Percentiles rank a stretch among this genome's conserved stretches.
These are phyloP conservation scores for Gila orcuttii DNA, from an alignment of 2,113 vertebrate genomes.

Conservation along the genomic window DNA sequence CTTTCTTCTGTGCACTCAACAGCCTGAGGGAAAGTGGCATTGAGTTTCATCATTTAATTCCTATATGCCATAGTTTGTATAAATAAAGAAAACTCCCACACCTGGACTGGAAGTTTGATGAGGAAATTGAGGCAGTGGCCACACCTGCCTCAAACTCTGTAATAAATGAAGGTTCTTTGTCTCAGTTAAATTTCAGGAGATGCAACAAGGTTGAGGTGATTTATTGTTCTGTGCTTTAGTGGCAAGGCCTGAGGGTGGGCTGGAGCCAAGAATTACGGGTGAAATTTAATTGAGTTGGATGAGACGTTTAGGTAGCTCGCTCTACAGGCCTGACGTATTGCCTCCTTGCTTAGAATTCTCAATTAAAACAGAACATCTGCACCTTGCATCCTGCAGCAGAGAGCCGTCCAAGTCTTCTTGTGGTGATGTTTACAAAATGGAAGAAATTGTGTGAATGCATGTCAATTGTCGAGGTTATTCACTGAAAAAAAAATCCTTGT, in stretches of 20 bases:
- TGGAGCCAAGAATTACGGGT: constrained; percentile 57
- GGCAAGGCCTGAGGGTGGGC: constrained; percentile 24
- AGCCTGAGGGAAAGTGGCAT: constrained; percentile 20
- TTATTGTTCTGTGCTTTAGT: constrained; percentile 58
- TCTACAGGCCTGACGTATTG: constrained; percentile 46
- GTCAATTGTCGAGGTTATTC: neutral
- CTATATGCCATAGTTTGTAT: neutral
- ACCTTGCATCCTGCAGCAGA: neutral
- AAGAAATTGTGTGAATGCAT: neutral
- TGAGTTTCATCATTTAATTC: neutral
- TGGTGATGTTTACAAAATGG: constrained; percentile 2
- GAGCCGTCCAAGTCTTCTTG: constrained; percentile 9
- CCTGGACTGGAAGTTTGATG: neutral
- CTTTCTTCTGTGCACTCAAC: constrained; percentile 4
- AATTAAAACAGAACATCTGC: constrained; percentile 44
- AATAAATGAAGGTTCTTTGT: constrained; percentile 12
- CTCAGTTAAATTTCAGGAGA: constrained; percentile 34
- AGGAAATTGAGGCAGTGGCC: neutral
- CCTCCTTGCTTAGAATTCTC: constrained; percentile 41
- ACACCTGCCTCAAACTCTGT: neutral
- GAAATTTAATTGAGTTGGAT: constrained; percentile 61
- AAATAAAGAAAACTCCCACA: neutral
- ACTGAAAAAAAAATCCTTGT: no score
- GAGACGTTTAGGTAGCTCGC: constrained; percentile 35
- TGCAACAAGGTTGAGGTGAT: constrained; percentile 48